Percentiles rank a stretch among this genome's conserved stretches.
Conservation (phyloP, 2,113 vertebrate genomes). For the Alouatta palliata region DNA sequence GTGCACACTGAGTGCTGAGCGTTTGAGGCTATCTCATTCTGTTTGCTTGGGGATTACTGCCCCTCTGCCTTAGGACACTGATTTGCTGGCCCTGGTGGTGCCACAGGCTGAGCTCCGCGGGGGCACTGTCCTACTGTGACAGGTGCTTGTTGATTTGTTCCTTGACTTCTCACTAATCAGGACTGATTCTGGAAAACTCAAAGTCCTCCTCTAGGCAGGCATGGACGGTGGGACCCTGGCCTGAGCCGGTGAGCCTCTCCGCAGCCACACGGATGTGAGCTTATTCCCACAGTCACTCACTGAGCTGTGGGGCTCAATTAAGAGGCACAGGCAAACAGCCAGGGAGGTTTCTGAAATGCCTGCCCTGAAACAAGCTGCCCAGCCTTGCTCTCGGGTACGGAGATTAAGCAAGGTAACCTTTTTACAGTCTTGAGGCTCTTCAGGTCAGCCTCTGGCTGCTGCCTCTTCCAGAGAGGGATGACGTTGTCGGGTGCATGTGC, state of each 20-base stretch:
- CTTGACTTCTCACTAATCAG: neutral
- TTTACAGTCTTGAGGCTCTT: neutral
- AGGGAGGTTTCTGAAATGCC: neutral
- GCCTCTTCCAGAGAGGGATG: no score
- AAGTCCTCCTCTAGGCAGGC: slow-evolving; percentile 1
- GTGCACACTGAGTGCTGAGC: fast-evolving
- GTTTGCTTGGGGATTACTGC: neutral
- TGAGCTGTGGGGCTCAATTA: neutral
- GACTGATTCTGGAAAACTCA: neutral
- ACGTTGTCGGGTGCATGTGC: no score
- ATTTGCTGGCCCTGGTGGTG: neutral
- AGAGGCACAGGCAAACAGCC: neutral
- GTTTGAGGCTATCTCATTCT: neutral
- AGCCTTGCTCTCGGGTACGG: neutral
- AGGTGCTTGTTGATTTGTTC: neutral
- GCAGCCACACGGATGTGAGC: neutral
- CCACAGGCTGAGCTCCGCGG: neutral
- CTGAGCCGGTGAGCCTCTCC: neutral
- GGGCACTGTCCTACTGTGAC: neutral
- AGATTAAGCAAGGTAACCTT: neutral
- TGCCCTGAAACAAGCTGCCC: neutral
- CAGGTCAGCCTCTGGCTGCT: no score
- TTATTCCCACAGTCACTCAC: neutral
- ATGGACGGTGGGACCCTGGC: neutral
- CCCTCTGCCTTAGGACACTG: neutral